Conservation (phyloP, 2,888 invertebrate species). For the Orthosia gothica region DNA sequence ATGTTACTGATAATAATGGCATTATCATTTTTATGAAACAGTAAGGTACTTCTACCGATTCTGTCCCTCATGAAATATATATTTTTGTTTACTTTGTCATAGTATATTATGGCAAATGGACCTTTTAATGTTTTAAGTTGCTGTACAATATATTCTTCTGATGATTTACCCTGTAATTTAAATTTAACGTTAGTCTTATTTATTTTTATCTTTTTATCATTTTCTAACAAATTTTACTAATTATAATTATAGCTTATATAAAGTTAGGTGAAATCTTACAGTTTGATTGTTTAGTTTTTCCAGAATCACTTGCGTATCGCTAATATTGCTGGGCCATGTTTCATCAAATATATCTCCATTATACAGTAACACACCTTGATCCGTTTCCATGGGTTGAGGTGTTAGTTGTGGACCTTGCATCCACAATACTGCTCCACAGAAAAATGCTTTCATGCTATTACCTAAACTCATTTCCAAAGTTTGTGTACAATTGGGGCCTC, state of each 20-base stretch:
- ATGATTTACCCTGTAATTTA: conserved; percentile 61
- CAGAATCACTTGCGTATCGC: conserved; percentile 91
- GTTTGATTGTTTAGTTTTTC: conserved; percentile 73
- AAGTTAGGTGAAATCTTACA: conserved; percentile 44
- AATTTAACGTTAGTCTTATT: not conserved
- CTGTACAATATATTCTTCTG: conserved; percentile 79
- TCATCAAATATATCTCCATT: conserved; percentile 97
- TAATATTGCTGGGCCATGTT: conserved; percentile 75
- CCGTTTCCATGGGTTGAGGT: conserved; percentile 93
- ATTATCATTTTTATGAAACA: conserved; percentile 90
- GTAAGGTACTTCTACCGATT: conserved; percentile 96
- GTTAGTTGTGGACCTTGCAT: conserved; percentile 94
- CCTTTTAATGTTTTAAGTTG: conserved; percentile 93
- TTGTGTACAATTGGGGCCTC: conserved; percentile 91
- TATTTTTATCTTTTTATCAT: too few species aligned
- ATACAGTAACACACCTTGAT: conserved; percentile 94
- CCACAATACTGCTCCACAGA: conserved; percentile 94
- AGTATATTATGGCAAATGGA: conserved; percentile 96
- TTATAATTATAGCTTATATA: not conserved
- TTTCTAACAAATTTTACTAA: conserved; percentile 5
- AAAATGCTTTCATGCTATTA: conserved; percentile 73
- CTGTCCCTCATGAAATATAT: conserved; percentile 97
- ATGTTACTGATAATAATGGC: conserved; percentile 90
- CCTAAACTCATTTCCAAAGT: conserved; percentile 70
- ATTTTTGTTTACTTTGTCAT: conserved; percentile 89